These are phyloP conservation scores for Andrena marginata DNA, from an alignment of 2,888 invertebrate species.

Conservation along the genomic window DNA sequence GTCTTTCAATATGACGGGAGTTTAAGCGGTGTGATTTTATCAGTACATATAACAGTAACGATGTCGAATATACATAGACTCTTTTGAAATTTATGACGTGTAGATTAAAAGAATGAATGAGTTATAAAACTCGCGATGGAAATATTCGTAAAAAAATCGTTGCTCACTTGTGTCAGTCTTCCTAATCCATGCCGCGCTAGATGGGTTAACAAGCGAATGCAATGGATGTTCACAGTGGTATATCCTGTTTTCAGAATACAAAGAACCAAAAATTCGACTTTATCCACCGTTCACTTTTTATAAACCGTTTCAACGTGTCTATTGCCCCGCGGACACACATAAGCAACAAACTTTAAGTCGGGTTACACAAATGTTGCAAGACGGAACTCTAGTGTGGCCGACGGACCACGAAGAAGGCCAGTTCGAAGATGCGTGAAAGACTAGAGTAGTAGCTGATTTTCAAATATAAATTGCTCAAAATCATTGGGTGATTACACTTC, in stretches of 20 bases:
- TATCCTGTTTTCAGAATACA: constrained; percentile 41
- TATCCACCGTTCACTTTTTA: constrained; percentile 38
- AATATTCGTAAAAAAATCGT: too few relatives aligned
- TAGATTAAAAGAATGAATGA: too few relatives aligned
- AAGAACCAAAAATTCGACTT: constrained; percentile 4
- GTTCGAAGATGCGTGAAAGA: constrained; percentile 70
- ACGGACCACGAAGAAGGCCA: constrained; percentile 68
- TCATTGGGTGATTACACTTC: background rate
- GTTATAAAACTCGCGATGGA: too few relatives aligned
- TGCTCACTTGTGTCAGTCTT: too few relatives aligned
- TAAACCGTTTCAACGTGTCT: constrained; percentile 26
- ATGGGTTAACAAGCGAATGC: background rate
- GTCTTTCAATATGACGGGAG: background rate
- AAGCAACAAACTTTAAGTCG: constrained; percentile 42
- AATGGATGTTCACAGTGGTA: background rate
- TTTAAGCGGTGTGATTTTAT: background rate
- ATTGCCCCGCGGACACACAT: constrained; percentile 72
- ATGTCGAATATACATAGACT: background rate
- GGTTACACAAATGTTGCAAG: constrained; percentile 44
- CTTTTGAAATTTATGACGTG: too few relatives aligned
- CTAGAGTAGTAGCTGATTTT: background rate
- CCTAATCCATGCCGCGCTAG: background rate
- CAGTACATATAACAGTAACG: background rate
- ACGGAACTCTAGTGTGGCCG: constrained; percentile 30
- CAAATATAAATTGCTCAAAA: background rate